phyloP scores from a whole-genome alignment of 2,797 vertebrate species.

The Rhinatrema bivittatum region DNA sequence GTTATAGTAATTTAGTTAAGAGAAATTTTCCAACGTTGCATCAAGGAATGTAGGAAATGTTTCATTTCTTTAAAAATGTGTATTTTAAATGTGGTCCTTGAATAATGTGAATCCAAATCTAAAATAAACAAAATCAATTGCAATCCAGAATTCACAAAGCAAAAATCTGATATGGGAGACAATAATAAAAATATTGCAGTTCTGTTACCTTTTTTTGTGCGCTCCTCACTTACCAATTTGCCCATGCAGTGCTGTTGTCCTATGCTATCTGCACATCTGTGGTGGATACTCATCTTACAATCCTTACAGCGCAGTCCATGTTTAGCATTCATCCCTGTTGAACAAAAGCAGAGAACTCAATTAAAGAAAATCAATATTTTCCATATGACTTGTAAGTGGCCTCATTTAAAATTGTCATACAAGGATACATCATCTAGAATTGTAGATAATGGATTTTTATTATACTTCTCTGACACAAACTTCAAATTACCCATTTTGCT shows the following conservation, averaged over 20 bases:
- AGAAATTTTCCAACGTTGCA: too few species aligned
- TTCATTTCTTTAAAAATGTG: too few species aligned
- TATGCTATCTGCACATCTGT: constrained; percentile 84
- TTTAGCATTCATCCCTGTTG: constrained; percentile 84
- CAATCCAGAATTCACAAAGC: too few species aligned
- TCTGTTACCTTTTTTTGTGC: too few species aligned
- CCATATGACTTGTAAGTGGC: constrained; percentile 21
- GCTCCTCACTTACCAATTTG: constrained; percentile 97
- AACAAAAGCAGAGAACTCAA: constrained; percentile 18
- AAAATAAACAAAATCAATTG: too few species aligned
- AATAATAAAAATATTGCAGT: too few species aligned
- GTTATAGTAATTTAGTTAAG: too few species aligned
- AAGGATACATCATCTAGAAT: background rate
- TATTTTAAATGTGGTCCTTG: too few species aligned
- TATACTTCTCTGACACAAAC: fast-evolving
- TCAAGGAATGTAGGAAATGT: too few species aligned
- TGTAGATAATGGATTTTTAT: background rate
- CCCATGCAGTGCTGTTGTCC: constrained; percentile 91
- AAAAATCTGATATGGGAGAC: too few species aligned
- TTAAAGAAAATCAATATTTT: constrained; percentile 37
- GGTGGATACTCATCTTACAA: constrained; percentile 98
- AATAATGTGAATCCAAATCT: too few species aligned
- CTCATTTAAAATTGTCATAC: constrained; percentile 1
- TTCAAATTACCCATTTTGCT: background rate
- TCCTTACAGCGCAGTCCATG: constrained; percentile 94